Evolutionary conservation across 2,888 invertebrate genomes (phyloP), one percentile per base, ranked within the genome.

Genomic region (Lordiphosa andalusiaca): DNA sequence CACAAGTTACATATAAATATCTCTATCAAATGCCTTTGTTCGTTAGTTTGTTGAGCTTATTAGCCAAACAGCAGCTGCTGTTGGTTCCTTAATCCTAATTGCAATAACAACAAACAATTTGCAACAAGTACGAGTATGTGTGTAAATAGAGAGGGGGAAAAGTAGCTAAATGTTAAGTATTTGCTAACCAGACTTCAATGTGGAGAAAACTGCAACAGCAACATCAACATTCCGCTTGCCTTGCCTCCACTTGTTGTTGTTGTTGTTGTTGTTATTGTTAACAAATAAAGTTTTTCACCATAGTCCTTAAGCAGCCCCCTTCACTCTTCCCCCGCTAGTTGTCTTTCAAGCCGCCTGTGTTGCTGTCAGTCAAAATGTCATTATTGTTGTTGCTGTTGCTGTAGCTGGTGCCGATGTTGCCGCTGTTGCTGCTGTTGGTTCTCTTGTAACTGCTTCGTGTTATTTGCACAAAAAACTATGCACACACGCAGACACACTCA

Each of bases 391-490:
- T 69, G 63, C 44, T 44, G 54, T 36, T 64, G 53, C 39, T 70
- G 55, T 44, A 50, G 53, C 33, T 46, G 55, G 19, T 49, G 61
- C 13, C 21, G 42, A n/a, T 44, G 42, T 44, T 30, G 42, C 30
- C 39, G 9, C 9, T 41, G 33, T 9, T 54, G 68, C 54, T 52
- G 56, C 69, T 68, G 64, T 72, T 72, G 67, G 75, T 63, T 74
- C 71, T 72, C 71, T 74, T 72, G 68, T 64, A 71, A 68, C 56
- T 63, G 63, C 67, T 36, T 63, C 61, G 56, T 71, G 67, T 74
- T 74, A 74, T 72, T 72, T 84, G 78, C 77, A 77, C 84, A 81
- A 77, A 80, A 76, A 80, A 41, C 39, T 13, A 39, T 4, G 9
- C 39, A 9, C 63, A 57, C 36, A 23, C 44, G 9, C 37, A 12